Evolutionary conservation across 2,797 vertebrate species (phyloP).

Genomic region (Sternarchorhynchus goeldii): DNA sequence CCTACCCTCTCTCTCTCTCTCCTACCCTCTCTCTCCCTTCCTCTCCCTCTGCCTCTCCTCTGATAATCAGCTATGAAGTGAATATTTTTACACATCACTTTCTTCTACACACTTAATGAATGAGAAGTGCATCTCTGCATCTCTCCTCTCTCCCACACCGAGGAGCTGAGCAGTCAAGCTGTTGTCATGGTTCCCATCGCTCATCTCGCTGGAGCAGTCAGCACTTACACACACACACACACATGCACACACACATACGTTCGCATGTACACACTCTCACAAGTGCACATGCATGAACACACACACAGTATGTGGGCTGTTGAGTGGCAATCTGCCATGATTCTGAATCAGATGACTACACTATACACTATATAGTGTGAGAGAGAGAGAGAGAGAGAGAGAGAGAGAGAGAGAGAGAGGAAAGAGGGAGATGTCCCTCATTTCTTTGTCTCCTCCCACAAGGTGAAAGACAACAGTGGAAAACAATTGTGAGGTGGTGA

Average conservation of each 20-base stretch:
- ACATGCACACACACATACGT: slow-evolving; percentile 7
- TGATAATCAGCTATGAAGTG: slow-evolving; percentile 49
- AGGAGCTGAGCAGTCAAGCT: slow-evolving; percentile 32
- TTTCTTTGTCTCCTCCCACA: slow-evolving; percentile 47
- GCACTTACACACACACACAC: not conserved
- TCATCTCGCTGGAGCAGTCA: slow-evolving; percentile 12
- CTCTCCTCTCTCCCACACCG: slow-evolving; percentile 38
- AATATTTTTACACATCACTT: slow-evolving; percentile 56
- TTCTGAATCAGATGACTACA: slow-evolving; percentile 14
- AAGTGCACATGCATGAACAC: no score
- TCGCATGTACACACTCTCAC: not conserved
- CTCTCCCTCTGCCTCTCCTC: slow-evolving; percentile 8
- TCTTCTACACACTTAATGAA: slow-evolving; percentile 30
- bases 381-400: slow-evolving; percentile 5
- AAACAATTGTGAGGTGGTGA: slow-evolving; percentile 55
- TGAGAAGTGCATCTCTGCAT: slow-evolving; percentile 39
- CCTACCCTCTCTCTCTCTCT: slow-evolving; percentile 31
- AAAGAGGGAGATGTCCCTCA: not conserved
- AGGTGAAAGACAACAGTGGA: slow-evolving; percentile 61
- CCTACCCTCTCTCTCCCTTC: slow-evolving; percentile 19
- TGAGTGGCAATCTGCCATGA: slow-evolving; percentile 14
- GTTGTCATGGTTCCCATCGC: slow-evolving; percentile 54
- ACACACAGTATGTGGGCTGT: slow-evolving; percentile 20
- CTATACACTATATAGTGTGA: slow-evolving; percentile 18
- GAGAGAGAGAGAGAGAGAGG: slow-evolving; percentile 13